Base-by-base conservation (phyloP, 2,888 invertebrate species). In the Rhopalosiphum nymphaeae region DNA sequence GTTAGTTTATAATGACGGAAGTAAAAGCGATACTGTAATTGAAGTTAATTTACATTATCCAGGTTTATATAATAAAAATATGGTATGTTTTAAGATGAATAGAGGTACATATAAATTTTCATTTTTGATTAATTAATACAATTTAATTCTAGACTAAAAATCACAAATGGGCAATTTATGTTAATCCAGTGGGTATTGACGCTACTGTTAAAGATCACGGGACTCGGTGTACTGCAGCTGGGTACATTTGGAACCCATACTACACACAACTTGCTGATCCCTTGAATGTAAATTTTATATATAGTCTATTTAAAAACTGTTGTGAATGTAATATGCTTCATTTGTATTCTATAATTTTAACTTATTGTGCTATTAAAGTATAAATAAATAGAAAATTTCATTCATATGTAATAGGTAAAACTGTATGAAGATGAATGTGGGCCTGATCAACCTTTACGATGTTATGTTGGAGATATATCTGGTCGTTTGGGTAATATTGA, bases 161-260 rank as follows among this genome's bases (percentile, higher is more conserved):
- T 95, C 99, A 99, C 96, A 97, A 98, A 95, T 99, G 98, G 98
- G 98, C 98, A 92, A 97, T 99, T 95, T 99, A 97, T 96, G 98
- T 99, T 78, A 99, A 98, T 96, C 98, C 98, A 0, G 98, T 99
- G 88, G 98, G 98, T 0, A 98, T 98, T 93, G 99, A 99, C 96
- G 98, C 98, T 0, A 97, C 98, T 0, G 98, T 98, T 13, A 97
- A 97, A 96, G 97, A 97, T 78, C 97, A 97, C 94, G 96, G 96
- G 95, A 98, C 98, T 0, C 97, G 99, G 95, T 99, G 99, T 96
- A 98, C 98, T 21, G 98, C 99, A 3, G 98, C 98, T 49, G 99
- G 99, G 16, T 98, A 98, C 95, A 97, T 98, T 26, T 98, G 98
- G 98, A 98, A 98, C 96, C 98, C 98, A 0, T 98, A 97, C 96